These are phyloP conservation scores for Sarcophaga carnaria DNA, from an alignment of 2,888 invertebrate genomes.

Conservation along the genomic window DNA sequence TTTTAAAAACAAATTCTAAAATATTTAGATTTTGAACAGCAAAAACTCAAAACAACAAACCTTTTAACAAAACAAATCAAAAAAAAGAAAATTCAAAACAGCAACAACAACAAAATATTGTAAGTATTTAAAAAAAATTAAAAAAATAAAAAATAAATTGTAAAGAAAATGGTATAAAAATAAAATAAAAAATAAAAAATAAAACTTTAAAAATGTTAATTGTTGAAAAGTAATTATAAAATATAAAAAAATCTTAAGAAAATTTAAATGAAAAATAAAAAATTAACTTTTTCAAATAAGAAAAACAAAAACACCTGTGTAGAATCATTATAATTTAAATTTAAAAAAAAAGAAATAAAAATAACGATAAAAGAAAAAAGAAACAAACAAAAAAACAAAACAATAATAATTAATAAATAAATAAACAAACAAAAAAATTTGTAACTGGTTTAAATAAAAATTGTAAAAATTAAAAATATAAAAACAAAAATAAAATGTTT, in stretches of 20 bases:
- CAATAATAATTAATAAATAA: no score
- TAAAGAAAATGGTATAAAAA: no score
- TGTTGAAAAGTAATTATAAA: conserved; percentile 58
- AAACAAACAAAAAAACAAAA: conserved; percentile 18
- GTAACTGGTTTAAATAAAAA: conserved; percentile 68
- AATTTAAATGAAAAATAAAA: conserved; percentile 23
- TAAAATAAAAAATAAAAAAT: conserved; percentile 16
- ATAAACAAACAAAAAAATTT: conserved; percentile 41
- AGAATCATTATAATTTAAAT: conserved; percentile 59
- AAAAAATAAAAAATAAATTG: conserved; percentile 37
- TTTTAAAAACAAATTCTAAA: not conserved
- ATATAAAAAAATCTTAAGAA: conserved; percentile 29
- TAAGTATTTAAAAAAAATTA: no score
- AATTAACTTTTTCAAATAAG: no score
- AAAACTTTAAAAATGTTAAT: conserved; percentile 58
- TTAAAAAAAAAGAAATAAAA: conserved; percentile 30
- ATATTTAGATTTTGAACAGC: conserved; percentile 16
- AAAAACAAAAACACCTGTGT: conserved; percentile 44
- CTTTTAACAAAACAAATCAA: no score
- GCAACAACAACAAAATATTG: no score
- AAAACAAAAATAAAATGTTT: not conserved
- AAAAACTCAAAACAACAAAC: not conserved
- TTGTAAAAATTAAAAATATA: conserved; percentile 56
- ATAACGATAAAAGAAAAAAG: conserved; percentile 35
- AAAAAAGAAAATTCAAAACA: no score